phyloP scores from a whole-genome alignment of 2,797 vertebrate species.

The Pangasius djambal region DNA sequence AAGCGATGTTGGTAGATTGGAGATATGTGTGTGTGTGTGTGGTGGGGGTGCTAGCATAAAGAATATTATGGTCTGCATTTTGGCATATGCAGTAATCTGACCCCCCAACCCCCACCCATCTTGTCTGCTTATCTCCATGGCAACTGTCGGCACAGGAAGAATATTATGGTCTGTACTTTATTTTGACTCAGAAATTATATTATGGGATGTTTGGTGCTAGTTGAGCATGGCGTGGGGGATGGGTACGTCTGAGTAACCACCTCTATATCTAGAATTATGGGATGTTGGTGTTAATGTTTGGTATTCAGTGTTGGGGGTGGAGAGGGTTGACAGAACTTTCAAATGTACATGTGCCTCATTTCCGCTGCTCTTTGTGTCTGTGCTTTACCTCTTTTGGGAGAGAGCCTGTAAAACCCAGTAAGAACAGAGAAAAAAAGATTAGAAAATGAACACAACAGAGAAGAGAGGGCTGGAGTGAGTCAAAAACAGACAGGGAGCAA shows the following conservation, averaged over 20 bases:
- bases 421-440: conserved; percentile 23
- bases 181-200: conserved; percentile 73
- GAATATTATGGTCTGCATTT: conserved; percentile 77
- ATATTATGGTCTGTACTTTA: conserved; percentile 76
- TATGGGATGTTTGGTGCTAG: conserved; percentile 69
- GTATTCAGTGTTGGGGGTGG: background rate
- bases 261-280: conserved; percentile 77
- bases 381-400: conserved; percentile 24
- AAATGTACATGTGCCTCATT: conserved; percentile 41
- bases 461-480: conserved; percentile 41
- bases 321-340: conserved; percentile 57
- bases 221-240: conserved; percentile 60
- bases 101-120: conserved; percentile 57
- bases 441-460: background rate
- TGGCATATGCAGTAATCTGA: conserved; percentile 78
- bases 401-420: conserved; percentile 28
- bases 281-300: conserved; percentile 54
- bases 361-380: conserved; percentile 51
- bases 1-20: conserved; percentile 52
- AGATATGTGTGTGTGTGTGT: conserved; percentile 16
- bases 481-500: conserved; percentile 27
- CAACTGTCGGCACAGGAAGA: conserved; percentile 69
- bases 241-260: conserved; percentile 70
- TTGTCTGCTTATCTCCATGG: conserved; percentile 69
- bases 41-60: conserved; percentile 40